phyloP scores from a whole-genome alignment of 2,797 vertebrate genomes.

The Falco naumanni region DNA sequence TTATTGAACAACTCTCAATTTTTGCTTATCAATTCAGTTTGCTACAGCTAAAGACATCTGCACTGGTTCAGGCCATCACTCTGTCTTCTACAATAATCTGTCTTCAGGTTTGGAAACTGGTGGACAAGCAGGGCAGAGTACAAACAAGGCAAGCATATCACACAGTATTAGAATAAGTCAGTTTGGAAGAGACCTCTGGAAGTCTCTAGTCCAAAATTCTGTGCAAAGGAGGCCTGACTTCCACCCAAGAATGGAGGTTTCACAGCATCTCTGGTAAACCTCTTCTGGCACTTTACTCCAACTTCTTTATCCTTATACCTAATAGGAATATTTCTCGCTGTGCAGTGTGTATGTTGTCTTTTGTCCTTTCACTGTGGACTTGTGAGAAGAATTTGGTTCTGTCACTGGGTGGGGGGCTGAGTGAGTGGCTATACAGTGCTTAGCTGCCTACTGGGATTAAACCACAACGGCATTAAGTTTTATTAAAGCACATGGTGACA shows the following conservation, averaged over 20 bases:
- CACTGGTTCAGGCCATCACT: background rate
- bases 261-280: background rate
- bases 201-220: background rate
- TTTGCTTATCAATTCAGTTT: background rate
- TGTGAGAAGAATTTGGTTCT: background rate
- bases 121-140: background rate
- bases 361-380: background rate
- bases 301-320: background rate
- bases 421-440: fast-evolving
- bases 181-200: background rate
- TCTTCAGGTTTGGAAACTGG: background rate
- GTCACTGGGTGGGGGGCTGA: too few species aligned
- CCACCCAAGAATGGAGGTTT: background rate
- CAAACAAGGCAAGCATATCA: background rate
- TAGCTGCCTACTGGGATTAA: background rate
- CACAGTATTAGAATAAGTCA: background rate
- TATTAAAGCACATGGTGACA: background rate
- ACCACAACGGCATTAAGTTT: background rate
- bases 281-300: background rate
- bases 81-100: background rate
- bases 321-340: background rate
- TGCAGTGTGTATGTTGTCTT: fast-evolving
- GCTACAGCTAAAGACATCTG: background rate
- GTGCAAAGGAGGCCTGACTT: fast-evolving
- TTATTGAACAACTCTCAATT: background rate